Percentiles rank a stretch among this genome's conserved stretches.
Conservation (phyloP, 2,888 invertebrate genomes). For the Stictocephala bisonia region DNA sequence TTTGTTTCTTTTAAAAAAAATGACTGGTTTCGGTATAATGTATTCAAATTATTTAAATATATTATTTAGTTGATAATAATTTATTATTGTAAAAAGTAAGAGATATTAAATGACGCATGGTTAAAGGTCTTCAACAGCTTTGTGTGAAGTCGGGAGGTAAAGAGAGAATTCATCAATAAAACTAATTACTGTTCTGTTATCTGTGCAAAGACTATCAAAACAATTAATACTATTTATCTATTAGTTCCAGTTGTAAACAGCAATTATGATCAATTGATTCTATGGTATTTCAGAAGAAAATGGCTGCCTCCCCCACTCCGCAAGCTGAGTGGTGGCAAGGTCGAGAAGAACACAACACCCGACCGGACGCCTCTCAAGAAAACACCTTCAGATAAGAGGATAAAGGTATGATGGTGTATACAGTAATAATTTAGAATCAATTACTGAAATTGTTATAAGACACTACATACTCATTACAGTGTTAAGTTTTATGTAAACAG, state of each 20-base stretch:
- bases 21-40: neutral
- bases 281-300: conserved; percentile 77
- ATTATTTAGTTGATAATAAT: neutral
- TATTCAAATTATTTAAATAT: neutral
- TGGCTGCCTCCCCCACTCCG: conserved; percentile 90
- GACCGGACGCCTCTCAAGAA: conserved; percentile 77
- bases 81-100: neutral
- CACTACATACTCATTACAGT: neutral
- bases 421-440: neutral
- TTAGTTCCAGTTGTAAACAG: too few relatives aligned
- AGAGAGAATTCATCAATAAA: too few relatives aligned
- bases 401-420: conserved; percentile 72
- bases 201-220: too few relatives aligned
- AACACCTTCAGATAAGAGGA: conserved; percentile 84
- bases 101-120: too few relatives aligned
- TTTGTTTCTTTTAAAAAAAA: too few relatives aligned
- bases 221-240: too few relatives aligned
- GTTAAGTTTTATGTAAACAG: neutral
- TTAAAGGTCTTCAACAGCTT: too few relatives aligned
- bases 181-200: too few relatives aligned
- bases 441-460: neutral
- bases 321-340: conserved; percentile 89
- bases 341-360: conserved; percentile 72
- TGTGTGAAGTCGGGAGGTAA: too few relatives aligned
- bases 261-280: too few relatives aligned